A percentile compares a stretch with the other conserved stretches of the same genome.
Evolutionary conservation across 2,888 invertebrate genomes (phyloP).

Genomic region (Disparrhopalites patrizii): DNA sequence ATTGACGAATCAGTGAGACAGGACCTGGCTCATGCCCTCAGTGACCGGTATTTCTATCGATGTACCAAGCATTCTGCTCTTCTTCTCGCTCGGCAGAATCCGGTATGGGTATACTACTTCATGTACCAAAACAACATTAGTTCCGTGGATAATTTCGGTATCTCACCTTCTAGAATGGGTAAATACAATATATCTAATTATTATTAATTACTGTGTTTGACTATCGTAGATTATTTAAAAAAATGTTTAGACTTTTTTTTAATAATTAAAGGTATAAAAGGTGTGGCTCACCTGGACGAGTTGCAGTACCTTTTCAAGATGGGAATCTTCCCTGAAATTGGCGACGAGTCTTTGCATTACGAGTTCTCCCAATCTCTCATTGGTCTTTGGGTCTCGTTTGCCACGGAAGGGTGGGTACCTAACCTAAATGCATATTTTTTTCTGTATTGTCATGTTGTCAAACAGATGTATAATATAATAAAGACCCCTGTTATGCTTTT

Average conservation of each 20-base stretch:
- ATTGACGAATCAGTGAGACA: slow-evolving; percentile 23
- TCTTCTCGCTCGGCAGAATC: slow-evolving; percentile 24
- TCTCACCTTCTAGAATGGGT: slow-evolving; percentile 1
- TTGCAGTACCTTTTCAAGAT: slow-evolving; percentile 33
- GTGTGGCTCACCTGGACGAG: slow-evolving; percentile 34
- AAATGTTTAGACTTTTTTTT: neutral
- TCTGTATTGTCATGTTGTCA: neutral
- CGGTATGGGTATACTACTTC: slow-evolving; percentile 34
- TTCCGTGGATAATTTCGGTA: slow-evolving; percentile 30
- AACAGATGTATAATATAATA: too few relatives aligned
- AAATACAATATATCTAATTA: slow-evolving; percentile 15
- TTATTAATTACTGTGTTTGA: slow-evolving; percentile 1
- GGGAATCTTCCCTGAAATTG: slow-evolving; percentile 24
- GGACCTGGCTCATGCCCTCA: slow-evolving; percentile 30
- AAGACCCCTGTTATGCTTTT: neutral
- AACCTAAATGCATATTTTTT: neutral
- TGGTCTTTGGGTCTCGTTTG: slow-evolving; percentile 33
- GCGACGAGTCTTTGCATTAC: slow-evolving; percentile 27
- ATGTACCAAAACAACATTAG: slow-evolving; percentile 21
- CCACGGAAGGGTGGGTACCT: slow-evolving; percentile 25
- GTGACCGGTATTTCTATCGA: slow-evolving; percentile 34
- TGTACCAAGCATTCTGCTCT: slow-evolving; percentile 32
- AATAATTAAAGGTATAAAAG: slow-evolving; percentile 19
- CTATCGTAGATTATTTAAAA: neutral
- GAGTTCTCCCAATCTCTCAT: slow-evolving; percentile 31